These are phyloP conservation scores for Dendropsophus ebraccatus DNA, from an alignment of 2,113 vertebrate species.

Conservation along the genomic window DNA sequence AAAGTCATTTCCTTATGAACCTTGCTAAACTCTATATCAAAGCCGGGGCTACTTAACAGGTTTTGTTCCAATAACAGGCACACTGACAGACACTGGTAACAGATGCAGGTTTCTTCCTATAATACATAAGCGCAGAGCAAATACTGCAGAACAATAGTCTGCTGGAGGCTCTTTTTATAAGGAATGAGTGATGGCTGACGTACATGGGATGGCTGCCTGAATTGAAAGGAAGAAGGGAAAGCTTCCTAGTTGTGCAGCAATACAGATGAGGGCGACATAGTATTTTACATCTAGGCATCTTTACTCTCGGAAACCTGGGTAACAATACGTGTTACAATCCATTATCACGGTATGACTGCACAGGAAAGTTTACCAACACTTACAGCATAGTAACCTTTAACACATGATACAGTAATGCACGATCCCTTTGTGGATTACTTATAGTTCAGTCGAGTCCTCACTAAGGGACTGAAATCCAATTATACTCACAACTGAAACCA, in stretches of 20 bases:
- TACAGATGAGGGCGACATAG: neutral
- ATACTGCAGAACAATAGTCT: constrained; percentile 5
- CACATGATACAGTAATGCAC: neutral
- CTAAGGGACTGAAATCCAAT: constrained; percentile 50
- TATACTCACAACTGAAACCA: constrained; percentile 38
- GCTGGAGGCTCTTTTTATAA: neutral
- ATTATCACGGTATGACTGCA: neutral
- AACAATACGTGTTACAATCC: too few relatives aligned
- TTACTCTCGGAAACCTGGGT: too few relatives aligned
- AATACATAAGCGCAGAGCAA: constrained; percentile 20
- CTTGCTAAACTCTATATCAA: neutral
- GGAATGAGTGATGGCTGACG: neutral
- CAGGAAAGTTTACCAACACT: neutral
- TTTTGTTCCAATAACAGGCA: constrained; percentile 10
- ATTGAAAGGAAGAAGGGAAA: neutral
- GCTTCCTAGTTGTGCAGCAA: neutral
- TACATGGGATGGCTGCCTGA: neutral
- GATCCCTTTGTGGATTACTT: neutral
- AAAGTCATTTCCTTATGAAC: neutral
- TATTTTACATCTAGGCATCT: too few relatives aligned
- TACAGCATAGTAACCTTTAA: neutral
- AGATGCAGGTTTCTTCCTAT: constrained; percentile 10
- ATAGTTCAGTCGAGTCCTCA: neutral
- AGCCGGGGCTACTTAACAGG: neutral
- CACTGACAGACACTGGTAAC: constrained; percentile 2